Conservation (phyloP, 2,797 vertebrate species). For the Falco cherrug region DNA sequence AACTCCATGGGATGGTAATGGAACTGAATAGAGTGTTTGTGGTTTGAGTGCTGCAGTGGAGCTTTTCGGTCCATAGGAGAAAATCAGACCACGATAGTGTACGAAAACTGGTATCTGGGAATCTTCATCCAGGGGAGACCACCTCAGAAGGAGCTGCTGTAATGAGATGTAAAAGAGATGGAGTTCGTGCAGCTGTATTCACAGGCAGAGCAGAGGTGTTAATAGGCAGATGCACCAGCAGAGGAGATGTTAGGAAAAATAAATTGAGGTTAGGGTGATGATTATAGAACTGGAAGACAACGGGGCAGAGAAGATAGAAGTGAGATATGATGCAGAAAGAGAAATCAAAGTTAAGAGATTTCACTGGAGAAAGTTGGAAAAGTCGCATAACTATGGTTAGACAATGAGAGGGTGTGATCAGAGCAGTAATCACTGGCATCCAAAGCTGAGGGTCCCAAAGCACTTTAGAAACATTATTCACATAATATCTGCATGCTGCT, state of each 20-base stretch:
- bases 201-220: constrained; percentile 21
- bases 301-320: background rate
- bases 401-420: background rate
- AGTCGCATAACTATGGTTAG: background rate
- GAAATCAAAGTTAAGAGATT: background rate
- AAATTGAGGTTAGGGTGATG: constrained; percentile 13
- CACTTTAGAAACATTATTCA: background rate
- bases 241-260: constrained; percentile 20
- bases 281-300: background rate
- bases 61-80: background rate
- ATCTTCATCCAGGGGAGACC: constrained; percentile 17
- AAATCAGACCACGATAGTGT: background rate
- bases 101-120: background rate
- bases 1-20: constrained; percentile 37
- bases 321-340: background rate
- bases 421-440: background rate
- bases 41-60: constrained; percentile 9
- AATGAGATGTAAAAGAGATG: constrained; percentile 42
- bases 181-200: constrained; percentile 45
- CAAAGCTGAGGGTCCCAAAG: background rate
- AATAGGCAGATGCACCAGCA: constrained; percentile 30
- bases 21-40: constrained; percentile 5
- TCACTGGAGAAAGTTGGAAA: background rate
- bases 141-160: constrained; percentile 5
- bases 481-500: background rate